These are phyloP conservation scores for Thryonomys swinderianus DNA, from an alignment of 2,113 vertebrate species.

Conservation along the genomic window DNA sequence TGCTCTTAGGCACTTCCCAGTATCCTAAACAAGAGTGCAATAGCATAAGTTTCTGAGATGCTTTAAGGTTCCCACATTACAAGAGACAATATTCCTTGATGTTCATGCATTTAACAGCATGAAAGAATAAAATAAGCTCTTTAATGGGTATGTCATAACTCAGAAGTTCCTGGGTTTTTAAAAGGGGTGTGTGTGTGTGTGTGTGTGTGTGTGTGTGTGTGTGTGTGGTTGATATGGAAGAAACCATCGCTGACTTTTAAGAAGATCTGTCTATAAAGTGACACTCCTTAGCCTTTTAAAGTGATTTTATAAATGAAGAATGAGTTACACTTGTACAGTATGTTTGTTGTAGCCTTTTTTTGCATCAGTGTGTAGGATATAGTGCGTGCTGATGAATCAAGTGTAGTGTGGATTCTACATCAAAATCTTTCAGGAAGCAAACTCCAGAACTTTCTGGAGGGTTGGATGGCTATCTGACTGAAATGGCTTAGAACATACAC, in stretches of 20 bases:
- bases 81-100: neutral
- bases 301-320: conserved; percentile 70
- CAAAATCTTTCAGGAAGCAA: neutral
- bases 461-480: neutral
- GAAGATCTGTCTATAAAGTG: neutral
- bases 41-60: neutral
- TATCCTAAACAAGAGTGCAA: neutral
- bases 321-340: conserved; percentile 42
- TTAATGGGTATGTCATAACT: neutral
- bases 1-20: neutral
- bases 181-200: neutral
- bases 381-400: neutral
- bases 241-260: neutral
- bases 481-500: neutral
- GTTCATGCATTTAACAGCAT: neutral
- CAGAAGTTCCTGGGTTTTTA: neutral
- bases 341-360: conserved; percentile 9
- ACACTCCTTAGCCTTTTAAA: conserved; percentile 50
- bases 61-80: neutral
- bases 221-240: neutral
- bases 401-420: conserved; percentile 39
- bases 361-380: neutral
- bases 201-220: neutral
- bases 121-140: neutral
- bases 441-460: neutral